These are phyloP conservation scores for Drosophila crucigera DNA, from an alignment of 2,888 invertebrate genomes.

Conservation along the genomic window DNA sequence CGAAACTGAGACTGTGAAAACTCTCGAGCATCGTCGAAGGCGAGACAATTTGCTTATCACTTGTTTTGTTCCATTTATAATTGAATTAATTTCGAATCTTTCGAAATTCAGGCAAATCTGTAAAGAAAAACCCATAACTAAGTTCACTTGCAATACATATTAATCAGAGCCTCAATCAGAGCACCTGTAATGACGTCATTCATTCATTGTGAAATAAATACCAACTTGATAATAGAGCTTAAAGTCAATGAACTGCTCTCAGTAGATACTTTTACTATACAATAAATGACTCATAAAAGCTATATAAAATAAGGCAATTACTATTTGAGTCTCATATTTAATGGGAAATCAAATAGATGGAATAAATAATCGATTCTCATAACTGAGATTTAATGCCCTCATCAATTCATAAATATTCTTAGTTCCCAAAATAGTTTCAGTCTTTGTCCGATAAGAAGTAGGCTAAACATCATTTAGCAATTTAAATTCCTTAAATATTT, in stretches of 20 bases:
- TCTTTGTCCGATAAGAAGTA: background rate
- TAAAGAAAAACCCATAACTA: background rate
- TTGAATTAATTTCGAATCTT: background rate
- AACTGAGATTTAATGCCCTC: background rate
- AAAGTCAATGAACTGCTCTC: background rate
- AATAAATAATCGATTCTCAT: background rate
- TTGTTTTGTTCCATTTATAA: background rate
- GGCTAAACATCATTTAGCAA: background rate
- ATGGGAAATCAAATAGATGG: background rate
- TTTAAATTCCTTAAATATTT: background rate
- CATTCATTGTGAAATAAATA: background rate
- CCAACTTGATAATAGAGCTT: background rate
- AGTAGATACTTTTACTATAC: background rate
- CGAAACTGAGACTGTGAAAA: slow-evolving; percentile 5
- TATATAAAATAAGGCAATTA: background rate
- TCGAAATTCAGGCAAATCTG: background rate
- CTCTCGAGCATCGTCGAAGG: background rate
- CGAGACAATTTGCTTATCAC: slow-evolving; percentile 20
- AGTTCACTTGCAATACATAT: background rate
- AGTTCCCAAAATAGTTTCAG: background rate
- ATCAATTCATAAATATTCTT: no score
- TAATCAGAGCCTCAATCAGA: background rate
- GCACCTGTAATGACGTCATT: background rate
- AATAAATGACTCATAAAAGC: background rate
- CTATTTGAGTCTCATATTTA: background rate